phyloP scores from a whole-genome alignment of 2,113 vertebrate species.

The Notarius lentiginosus region DNA sequence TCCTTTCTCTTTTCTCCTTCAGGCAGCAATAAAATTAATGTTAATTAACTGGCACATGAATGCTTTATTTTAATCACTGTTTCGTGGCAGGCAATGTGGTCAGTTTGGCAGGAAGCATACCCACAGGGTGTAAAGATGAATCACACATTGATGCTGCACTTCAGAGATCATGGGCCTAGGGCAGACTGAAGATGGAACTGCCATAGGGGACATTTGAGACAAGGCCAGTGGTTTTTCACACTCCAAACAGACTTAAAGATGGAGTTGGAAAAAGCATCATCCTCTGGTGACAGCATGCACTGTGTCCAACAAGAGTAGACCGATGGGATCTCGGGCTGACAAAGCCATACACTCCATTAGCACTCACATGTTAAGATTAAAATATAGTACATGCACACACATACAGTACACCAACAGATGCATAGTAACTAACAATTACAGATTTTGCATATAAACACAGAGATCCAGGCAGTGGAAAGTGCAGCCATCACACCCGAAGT shows the following conservation, averaged over 20 bases:
- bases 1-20: background rate
- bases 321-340: background rate
- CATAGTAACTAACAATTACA: background rate
- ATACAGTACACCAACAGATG: background rate
- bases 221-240: conserved; percentile 39
- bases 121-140: background rate
- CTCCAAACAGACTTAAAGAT: conserved; percentile 22
- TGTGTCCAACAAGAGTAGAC: background rate
- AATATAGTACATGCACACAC: background rate
- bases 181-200: conserved; percentile 10
- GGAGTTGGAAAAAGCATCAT: conserved; percentile 20
- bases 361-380: background rate
- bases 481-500: background rate
- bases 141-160: conserved; percentile 23
- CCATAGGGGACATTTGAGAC: conserved; percentile 22
- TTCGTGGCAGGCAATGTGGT: background rate
- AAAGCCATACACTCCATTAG: conserved; percentile 1
- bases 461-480: background rate
- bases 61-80: conserved; percentile 16
- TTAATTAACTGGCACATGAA: conserved; percentile 11
- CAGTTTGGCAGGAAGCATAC: conserved; percentile 16
- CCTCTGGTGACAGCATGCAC: background rate
- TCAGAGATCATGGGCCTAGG: conserved; percentile 4
- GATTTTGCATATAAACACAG: background rate
- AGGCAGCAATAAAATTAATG: background rate